Evolutionary conservation across 2,113 vertebrate species (phyloP).

Genomic region (Cynocephalus volans): DNA sequence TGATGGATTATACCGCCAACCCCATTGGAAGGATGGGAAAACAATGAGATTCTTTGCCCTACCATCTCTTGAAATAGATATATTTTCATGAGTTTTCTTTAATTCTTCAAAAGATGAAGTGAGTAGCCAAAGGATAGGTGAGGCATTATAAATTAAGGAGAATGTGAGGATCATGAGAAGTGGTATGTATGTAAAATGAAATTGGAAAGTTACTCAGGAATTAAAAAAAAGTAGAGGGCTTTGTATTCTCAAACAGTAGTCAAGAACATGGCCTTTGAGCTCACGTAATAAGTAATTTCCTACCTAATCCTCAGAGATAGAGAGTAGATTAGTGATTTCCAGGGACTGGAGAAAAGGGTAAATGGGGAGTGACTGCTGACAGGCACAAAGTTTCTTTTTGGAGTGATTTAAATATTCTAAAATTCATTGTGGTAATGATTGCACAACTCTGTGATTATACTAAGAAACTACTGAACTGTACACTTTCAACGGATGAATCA

Average conservation of each 20-base stretch:
- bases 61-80: neutral
- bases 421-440: neutral
- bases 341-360: neutral
- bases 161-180: neutral
- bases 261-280: neutral
- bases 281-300: conserved; percentile 30
- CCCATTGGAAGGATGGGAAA: neutral
- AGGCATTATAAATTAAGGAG: neutral
- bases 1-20: neutral
- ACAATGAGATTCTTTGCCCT: neutral
- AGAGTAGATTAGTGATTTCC: neutral
- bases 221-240: neutral
- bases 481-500: neutral
- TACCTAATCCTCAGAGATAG: neutral
- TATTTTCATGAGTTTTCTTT: conserved; percentile 47
- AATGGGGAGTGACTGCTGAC: neutral
- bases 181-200: neutral
- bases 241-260: neutral
- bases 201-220: neutral
- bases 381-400: neutral
- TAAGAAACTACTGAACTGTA: neutral
- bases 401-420: conserved; percentile 33
- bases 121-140: neutral
- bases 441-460: neutral
- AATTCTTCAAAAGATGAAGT: neutral